phyloP scores from a whole-genome alignment of 2,888 invertebrate genomes.

The Oscheius sp. region DNA sequence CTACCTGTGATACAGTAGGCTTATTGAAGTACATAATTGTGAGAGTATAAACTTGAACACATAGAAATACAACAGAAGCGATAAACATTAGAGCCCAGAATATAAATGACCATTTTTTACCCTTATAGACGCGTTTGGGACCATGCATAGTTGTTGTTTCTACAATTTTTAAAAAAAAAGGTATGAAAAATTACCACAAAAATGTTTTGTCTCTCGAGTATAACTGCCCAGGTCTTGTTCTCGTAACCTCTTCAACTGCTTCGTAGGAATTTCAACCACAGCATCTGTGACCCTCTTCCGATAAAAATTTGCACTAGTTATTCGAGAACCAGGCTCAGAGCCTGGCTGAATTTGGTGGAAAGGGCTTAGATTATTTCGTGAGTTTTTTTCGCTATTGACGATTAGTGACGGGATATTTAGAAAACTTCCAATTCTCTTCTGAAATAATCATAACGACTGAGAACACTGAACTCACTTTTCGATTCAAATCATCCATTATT shows the following conservation, averaged over 20 bases:
- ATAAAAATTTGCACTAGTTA: conserved; percentile 10
- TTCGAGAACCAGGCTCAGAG: conserved; percentile 1
- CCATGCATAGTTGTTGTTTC: conserved; percentile 33
- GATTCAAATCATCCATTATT: not conserved
- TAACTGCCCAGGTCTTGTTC: conserved; percentile 17
- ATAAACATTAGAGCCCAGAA: conserved; percentile 25
- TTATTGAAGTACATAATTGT: not conserved
- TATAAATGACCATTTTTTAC: conserved; percentile 5
- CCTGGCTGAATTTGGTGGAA: not conserved
- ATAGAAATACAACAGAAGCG: not conserved
- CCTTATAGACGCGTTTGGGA: conserved; percentile 21
- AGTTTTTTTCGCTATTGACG: no score
- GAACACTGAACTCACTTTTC: not conserved
- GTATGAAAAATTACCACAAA: not conserved
- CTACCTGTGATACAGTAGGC: conserved; percentile 27
- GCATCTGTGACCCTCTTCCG: not conserved
- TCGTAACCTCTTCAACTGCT: conserved; percentile 10
- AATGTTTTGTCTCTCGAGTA: conserved; percentile 18
- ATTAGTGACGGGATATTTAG: not conserved
- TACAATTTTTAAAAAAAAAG: not conserved
- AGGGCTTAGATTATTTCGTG: no score
- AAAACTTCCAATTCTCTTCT: not conserved
- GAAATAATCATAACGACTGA: no score
- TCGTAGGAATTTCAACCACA: conserved; percentile 3
- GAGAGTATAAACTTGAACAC: conserved; percentile 8